Percentiles rank a stretch among this genome's conserved stretches.
These are phyloP conservation scores for Periplaneta americana DNA, from an alignment of 1,140 invertebrate species.

Conservation along the genomic window DNA sequence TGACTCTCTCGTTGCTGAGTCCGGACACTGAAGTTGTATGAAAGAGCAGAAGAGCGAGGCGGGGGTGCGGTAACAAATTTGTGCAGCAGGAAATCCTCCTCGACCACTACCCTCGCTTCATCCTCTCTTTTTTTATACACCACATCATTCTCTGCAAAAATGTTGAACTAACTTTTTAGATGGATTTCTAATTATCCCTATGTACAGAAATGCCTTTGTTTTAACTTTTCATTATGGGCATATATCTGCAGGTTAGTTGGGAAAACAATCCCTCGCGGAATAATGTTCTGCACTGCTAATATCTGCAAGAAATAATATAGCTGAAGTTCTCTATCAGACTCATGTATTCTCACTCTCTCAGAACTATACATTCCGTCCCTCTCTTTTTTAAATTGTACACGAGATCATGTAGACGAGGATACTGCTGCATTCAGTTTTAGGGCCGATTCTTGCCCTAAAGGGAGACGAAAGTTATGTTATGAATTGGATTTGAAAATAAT, in stretches of 20 bases:
- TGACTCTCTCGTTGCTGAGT: too few species aligned
- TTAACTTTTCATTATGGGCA: neutral
- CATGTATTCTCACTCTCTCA: too few species aligned
- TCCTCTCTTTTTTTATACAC: neutral
- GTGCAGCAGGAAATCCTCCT: neutral
- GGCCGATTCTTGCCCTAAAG: too few species aligned
- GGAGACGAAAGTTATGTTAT: too few species aligned
- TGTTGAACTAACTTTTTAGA: neutral
- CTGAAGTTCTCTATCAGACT: neutral
- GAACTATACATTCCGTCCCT: too few species aligned
- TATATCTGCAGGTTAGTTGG: neutral
- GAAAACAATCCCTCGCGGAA: neutral
- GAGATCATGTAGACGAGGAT: too few species aligned
- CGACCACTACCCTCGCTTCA: neutral
- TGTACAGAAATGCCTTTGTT: neutral
- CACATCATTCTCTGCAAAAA: neutral
- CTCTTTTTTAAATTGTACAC: too few species aligned
- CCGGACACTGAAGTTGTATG: neutral
- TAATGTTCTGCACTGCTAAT: neutral
- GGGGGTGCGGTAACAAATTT: neutral
- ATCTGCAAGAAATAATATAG: neutral
- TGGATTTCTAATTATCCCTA: neutral
- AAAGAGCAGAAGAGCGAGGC: neutral
- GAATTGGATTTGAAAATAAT: too few species aligned
- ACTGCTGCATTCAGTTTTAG: too few species aligned